Percentiles rank a stretch among this genome's conserved stretches.
phyloP scores from a whole-genome alignment of 2,113 vertebrate genomes.

The Siniperca knerii region DNA sequence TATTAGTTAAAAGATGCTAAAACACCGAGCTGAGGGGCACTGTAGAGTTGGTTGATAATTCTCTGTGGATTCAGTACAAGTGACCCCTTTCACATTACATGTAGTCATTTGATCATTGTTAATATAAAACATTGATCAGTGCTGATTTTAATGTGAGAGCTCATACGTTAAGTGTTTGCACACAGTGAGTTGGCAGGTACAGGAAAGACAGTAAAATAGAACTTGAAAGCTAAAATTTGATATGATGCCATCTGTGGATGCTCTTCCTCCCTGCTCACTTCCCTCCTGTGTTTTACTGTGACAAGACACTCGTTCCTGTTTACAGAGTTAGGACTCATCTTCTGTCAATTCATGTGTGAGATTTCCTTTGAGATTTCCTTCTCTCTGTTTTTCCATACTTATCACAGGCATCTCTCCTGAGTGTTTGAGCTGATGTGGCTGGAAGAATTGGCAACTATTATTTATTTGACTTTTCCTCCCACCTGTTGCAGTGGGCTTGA shows the following conservation, averaged over 20 bases:
- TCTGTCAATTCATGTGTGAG: constrained; percentile 33
- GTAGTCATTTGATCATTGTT: neutral
- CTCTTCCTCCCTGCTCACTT: constrained; percentile 7
- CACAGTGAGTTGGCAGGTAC: neutral
- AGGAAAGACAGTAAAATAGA: constrained; percentile 13
- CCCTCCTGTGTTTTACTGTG: constrained; percentile 30
- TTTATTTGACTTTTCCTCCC: neutral
- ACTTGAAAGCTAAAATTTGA: constrained; percentile 3
- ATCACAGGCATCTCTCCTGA: neutral
- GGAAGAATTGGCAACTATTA: constrained; percentile 1
- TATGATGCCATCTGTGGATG: neutral
- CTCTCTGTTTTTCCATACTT: neutral
- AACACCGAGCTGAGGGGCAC: neutral
- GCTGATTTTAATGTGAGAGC: neutral
- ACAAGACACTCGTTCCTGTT: constrained; percentile 31
- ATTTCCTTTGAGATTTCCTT: constrained; percentile 60
- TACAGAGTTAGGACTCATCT: constrained; percentile 24
- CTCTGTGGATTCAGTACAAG: too few species aligned
- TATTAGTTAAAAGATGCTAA: neutral
- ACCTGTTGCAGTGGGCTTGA: constrained; percentile 6
- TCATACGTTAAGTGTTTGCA: neutral
- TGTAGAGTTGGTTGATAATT: neutral
- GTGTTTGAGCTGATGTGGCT: neutral
- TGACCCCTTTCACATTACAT: too few species aligned
- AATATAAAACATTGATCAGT: neutral